A percentile compares a stretch with the other conserved stretches of the same genome.
These are phyloP conservation scores for Sebastes reedi DNA, from an alignment of 2,797 vertebrate species.

Conservation along the genomic window DNA sequence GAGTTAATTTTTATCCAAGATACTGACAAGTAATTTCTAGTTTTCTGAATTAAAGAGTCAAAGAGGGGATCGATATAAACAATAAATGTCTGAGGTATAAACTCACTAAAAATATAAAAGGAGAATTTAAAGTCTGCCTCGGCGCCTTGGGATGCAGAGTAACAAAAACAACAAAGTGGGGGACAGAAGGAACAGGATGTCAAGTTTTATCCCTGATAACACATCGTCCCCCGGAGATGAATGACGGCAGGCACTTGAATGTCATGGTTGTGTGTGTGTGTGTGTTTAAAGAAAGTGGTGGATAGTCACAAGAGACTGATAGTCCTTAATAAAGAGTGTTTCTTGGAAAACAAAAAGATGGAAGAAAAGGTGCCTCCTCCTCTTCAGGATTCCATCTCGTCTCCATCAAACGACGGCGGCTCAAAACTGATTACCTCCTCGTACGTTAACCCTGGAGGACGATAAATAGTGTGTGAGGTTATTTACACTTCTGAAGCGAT, in stretches of 20 bases:
- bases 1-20: constrained; percentile 16
- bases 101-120: constrained; percentile 22
- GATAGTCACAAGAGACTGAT: constrained; percentile 81
- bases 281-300: constrained; percentile 56
- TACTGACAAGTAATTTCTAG: constrained; percentile 29
- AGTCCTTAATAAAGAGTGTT: constrained; percentile 82
- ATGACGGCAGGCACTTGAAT: constrained; percentile 93
- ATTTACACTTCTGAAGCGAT: not conserved
- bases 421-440: constrained; percentile 95
- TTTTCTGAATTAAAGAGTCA: constrained; percentile 18
- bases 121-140: constrained; percentile 30
- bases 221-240: constrained; percentile 80
- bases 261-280: constrained; percentile 62
- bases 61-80: constrained; percentile 22
- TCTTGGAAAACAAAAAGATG: constrained; percentile 41
- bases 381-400: constrained; percentile 97
- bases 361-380: constrained; percentile 22
- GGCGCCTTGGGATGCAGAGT: constrained; percentile 1
- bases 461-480: not conserved
- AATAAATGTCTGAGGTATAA: constrained; percentile 31
- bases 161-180: constrained; percentile 41
- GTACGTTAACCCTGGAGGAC: constrained; percentile 89
- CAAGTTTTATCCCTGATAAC: constrained; percentile 67
- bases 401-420: constrained; percentile 89
- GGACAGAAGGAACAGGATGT: constrained; percentile 42